These are phyloP conservation scores for Rhinolophus sinicus DNA, from an alignment of 2,113 vertebrate genomes.

Conservation along the genomic window DNA sequence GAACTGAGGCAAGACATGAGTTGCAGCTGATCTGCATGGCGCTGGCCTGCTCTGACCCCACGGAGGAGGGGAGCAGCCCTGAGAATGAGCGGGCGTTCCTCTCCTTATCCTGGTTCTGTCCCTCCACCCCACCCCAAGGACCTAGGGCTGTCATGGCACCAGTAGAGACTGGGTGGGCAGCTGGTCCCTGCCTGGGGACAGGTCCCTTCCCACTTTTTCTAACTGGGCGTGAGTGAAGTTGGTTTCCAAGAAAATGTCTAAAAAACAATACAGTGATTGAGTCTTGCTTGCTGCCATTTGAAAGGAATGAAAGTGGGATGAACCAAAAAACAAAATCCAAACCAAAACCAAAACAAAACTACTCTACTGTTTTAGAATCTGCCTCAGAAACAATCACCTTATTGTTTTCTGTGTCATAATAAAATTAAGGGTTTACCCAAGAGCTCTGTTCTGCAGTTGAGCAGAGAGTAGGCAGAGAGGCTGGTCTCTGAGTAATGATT, in stretches of 20 bases:
- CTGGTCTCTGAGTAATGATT: neutral
- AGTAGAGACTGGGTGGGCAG: neutral
- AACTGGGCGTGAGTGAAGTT: neutral
- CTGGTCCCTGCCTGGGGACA: neutral
- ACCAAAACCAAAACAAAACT: slow-evolving; percentile 65
- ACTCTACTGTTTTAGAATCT: slow-evolving; percentile 60
- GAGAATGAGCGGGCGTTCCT: neutral
- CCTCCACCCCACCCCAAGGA: neutral
- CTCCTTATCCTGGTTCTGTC: neutral
- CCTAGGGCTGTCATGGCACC: neutral
- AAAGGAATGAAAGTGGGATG: slow-evolving; percentile 80
- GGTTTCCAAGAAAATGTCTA: slow-evolving; percentile 49
- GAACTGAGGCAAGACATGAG: neutral
- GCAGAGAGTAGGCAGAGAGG: neutral
- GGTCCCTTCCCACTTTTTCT: slow-evolving; percentile 24
- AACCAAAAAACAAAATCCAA: slow-evolving; percentile 61
- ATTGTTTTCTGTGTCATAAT: slow-evolving; percentile 53
- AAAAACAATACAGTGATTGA: slow-evolving; percentile 46
- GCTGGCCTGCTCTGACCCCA: neutral
- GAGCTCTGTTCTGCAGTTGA: slow-evolving; percentile 33
- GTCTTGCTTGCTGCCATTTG: slow-evolving; percentile 66
- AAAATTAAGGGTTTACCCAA: slow-evolving; percentile 33
- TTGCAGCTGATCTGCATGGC: neutral
- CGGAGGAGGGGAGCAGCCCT: neutral
- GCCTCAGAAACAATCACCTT: slow-evolving; percentile 44